These are phyloP conservation scores for Petromus typicus DNA, from an alignment of 2,113 vertebrate genomes.

Conservation along the genomic window DNA sequence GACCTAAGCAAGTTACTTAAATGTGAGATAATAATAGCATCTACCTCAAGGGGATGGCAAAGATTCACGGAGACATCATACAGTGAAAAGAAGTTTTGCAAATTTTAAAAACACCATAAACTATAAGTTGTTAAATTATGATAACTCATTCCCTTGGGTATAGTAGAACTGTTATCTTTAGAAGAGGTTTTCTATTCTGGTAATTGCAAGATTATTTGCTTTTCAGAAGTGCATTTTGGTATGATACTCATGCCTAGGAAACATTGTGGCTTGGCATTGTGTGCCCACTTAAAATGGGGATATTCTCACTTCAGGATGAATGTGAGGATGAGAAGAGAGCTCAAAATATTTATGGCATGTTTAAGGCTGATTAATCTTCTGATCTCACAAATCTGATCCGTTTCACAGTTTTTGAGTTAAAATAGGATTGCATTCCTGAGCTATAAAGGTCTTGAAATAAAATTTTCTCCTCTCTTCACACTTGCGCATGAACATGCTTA, in stretches of 20 bases:
- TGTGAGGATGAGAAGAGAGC: slow-evolving; percentile 62
- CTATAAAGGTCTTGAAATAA: slow-evolving; percentile 63
- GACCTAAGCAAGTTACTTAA: background rate
- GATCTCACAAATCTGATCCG: slow-evolving; percentile 46
- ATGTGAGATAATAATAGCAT: background rate
- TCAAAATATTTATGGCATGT: slow-evolving; percentile 76
- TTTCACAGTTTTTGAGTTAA: slow-evolving; percentile 73
- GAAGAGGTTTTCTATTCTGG: slow-evolving; percentile 15
- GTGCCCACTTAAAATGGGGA: slow-evolving; percentile 69
- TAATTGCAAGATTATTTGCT: slow-evolving; percentile 25
- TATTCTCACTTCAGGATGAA: slow-evolving; percentile 70
- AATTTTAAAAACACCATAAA: background rate
- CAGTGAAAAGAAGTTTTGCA: background rate
- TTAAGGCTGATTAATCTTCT: slow-evolving; percentile 72
- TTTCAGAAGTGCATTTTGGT: slow-evolving; percentile 53
- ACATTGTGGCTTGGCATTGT: slow-evolving; percentile 46
- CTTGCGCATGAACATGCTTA: slow-evolving; percentile 18
- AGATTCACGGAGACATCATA: background rate
- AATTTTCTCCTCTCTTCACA: slow-evolving; percentile 25
- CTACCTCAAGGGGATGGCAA: background rate
- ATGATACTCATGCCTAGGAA: background rate
- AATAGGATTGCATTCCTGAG: slow-evolving; percentile 44
- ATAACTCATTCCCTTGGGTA: slow-evolving; percentile 14
- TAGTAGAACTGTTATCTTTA: background rate
- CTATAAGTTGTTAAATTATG: slow-evolving; percentile 22